A percentile compares a stretch with the other conserved stretches of the same genome.
Evolutionary conservation across 2,113 vertebrate species (phyloP).

Genomic region (Rhinopithecus roxellana): DNA sequence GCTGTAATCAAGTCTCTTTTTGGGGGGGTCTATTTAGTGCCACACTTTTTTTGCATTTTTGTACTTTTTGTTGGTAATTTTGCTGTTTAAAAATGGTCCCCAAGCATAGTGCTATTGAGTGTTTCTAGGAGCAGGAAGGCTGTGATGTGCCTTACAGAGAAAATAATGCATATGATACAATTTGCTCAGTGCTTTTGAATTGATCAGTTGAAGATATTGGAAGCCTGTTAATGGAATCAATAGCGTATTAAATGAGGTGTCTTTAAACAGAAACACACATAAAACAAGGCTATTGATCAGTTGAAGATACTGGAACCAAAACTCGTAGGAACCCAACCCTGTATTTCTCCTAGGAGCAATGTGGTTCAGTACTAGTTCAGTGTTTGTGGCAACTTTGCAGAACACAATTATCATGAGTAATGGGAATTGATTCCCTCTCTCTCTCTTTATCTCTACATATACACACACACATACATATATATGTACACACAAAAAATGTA

Average conservation of each 20-base stretch:
- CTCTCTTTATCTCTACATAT: too few relatives aligned
- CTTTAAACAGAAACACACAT: background rate
- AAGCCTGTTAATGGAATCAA: too few relatives aligned
- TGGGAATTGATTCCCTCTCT: too few relatives aligned
- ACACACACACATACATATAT: accelerated
- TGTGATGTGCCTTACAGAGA: background rate
- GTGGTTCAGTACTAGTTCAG: background rate
- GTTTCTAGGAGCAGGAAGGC: background rate
- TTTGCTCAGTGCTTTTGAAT: too few relatives aligned
- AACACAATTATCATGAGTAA: background rate
- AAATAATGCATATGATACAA: background rate
- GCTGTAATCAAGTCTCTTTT: background rate
- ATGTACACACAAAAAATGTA: background rate
- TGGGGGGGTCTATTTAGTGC: background rate
- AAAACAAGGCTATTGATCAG: background rate
- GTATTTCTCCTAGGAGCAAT: background rate
- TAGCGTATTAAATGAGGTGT: background rate
- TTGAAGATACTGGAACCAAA: background rate
- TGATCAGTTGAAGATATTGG: too few relatives aligned
- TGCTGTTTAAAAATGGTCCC: background rate
- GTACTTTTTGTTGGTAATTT: background rate
- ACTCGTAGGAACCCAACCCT: background rate
- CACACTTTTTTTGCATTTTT: background rate
- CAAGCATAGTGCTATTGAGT: background rate
- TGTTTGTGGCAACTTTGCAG: background rate